phyloP scores from a whole-genome alignment of 1,140 invertebrate genomes.

The Carposina sasakii region DNA sequence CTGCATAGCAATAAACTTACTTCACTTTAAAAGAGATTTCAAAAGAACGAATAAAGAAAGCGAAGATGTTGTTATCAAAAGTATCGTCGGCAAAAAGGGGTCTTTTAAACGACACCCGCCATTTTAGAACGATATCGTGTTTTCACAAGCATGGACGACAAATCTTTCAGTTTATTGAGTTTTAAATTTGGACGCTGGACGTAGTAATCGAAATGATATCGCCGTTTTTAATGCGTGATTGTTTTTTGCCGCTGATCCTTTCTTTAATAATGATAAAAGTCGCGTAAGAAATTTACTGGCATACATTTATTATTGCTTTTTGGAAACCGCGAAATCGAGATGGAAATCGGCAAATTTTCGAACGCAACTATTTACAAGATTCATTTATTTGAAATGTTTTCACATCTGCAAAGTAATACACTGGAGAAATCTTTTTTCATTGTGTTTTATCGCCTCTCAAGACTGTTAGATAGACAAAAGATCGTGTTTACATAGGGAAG shows the following conservation, averaged over 20 bases:
- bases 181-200: conserved; percentile 43
- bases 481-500: conserved; percentile 48
- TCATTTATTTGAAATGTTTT: conserved; percentile 27
- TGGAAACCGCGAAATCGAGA: too few relatives aligned
- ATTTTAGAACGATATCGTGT: conserved; percentile 35
- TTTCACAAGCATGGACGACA: conserved; percentile 49
- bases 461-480: conserved; percentile 59
- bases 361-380: too few relatives aligned
- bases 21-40: conserved; percentile 61
- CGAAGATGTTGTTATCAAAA: conserved; percentile 63
- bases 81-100: conserved; percentile 53
- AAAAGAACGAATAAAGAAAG: conserved; percentile 65
- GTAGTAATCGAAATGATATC: conserved; percentile 14
- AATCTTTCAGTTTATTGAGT: conserved; percentile 52
- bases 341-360: too few relatives aligned
- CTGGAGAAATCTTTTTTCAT: too few relatives aligned
- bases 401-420: conserved; percentile 26
- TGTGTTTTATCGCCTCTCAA: conserved; percentile 29
- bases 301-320: too few relatives aligned
- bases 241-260: too few relatives aligned
- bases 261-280: too few relatives aligned
- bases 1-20: conserved; percentile 68
- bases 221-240: conserved; percentile 20
- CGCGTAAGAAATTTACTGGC: too few relatives aligned
- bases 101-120: conserved; percentile 48